Conservation (phyloP, 2,888 invertebrate species). For the Iselma pallidipennis region DNA sequence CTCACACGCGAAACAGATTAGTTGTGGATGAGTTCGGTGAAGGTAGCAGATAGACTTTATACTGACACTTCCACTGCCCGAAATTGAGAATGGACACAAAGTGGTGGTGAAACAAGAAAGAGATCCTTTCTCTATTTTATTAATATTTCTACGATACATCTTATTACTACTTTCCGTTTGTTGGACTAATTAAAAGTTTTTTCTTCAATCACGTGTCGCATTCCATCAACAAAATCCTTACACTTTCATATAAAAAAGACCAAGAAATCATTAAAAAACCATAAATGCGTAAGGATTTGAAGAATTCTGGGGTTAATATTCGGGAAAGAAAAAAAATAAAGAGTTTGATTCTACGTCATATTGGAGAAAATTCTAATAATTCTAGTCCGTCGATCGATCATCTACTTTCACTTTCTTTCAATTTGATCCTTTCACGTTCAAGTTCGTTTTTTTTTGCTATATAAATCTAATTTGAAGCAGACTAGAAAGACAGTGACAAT, state of each 20-base stretch:
- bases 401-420: not conserved
- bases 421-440: not conserved
- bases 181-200: not conserved
- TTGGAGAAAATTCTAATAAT: not conserved
- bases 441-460: not conserved
- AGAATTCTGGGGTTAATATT: no score
- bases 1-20: not conserved
- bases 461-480: not conserved
- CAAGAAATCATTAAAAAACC: no score
- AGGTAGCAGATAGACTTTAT: not conserved
- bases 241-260: no score
- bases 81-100: not conserved
- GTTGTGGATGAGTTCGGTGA: not conserved
- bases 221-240: no score
- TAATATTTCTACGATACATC: not conserved
- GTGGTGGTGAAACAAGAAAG: not conserved
- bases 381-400: not conserved
- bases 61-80: not conserved
- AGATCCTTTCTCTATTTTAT: not conserved
- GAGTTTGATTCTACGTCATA: no score
- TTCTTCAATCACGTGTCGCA: no score
- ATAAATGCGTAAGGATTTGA: no score
- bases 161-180: not conserved
- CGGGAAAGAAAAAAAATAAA: no score
- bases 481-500: not conserved